A percentile compares a stretch with the other conserved stretches of the same genome.
phyloP scores from a whole-genome alignment of 2,113 vertebrate species.

The Dicentrarchus labrax region DNA sequence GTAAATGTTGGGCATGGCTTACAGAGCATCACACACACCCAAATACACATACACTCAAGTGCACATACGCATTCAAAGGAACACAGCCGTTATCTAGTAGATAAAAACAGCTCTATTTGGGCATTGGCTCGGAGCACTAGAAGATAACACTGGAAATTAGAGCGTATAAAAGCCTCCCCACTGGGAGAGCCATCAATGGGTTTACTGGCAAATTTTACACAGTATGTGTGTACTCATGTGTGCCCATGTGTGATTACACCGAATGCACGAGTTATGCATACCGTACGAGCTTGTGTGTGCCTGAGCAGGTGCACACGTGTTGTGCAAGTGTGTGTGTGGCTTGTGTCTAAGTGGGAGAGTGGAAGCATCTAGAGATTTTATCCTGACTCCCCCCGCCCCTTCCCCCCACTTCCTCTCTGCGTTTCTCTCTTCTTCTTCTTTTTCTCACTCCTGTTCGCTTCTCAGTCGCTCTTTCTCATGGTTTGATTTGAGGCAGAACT shows the following conservation, averaged over 20 bases:
- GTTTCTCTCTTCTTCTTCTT: neutral
- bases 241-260: constrained; percentile 18
- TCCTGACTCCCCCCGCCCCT: neutral
- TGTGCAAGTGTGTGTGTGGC: constrained; percentile 46
- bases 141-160: constrained; percentile 72
- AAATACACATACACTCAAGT: constrained; percentile 15
- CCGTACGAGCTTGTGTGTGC: neutral
- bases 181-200: constrained; percentile 46
- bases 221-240: constrained; percentile 22
- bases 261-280: constrained; percentile 16
- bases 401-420: neutral
- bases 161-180: constrained; percentile 67
- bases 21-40: neutral
- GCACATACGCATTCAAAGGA: constrained; percentile 7
- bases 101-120: constrained; percentile 67
- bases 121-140: constrained; percentile 44
- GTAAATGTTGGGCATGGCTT: constrained; percentile 17
- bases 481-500: constrained; percentile 80
- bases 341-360: constrained; percentile 52
- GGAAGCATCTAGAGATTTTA: constrained; percentile 59
- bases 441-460: constrained; percentile 18
- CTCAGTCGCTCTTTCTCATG: constrained; percentile 55
- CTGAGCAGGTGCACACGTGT: constrained; percentile 36
- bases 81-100: constrained; percentile 52
- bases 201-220: constrained; percentile 51